phyloP scores from a whole-genome alignment of 1,140 invertebrate species.

The Nasonia longicornis region DNA sequence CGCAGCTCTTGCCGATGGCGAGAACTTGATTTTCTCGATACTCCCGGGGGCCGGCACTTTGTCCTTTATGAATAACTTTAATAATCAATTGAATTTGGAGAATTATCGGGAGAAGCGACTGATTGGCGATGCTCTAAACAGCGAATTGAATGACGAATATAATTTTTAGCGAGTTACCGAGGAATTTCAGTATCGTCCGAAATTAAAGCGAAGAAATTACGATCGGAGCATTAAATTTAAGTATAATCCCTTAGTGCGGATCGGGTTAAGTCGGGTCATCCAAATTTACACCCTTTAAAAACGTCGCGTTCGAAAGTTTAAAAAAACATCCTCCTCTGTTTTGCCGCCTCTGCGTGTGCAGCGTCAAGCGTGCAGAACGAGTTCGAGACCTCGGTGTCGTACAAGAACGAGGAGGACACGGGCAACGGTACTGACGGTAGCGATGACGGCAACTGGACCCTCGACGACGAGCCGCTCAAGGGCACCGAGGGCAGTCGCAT shows the following conservation, averaged over 20 bases:
- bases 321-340: constrained; percentile 1
- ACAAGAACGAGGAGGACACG: constrained; percentile 65
- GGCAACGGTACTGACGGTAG: constrained; percentile 61
- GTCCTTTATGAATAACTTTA: background rate
- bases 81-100: too few species aligned
- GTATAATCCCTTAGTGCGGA: too few species aligned
- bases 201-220: too few species aligned
- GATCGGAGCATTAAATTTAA: too few species aligned
- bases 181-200: too few species aligned
- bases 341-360: constrained; percentile 40
- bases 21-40: background rate
- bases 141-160: background rate
- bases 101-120: background rate
- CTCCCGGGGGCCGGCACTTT: too few species aligned
- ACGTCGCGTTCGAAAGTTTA: background rate
- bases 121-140: too few species aligned
- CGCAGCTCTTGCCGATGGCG: background rate
- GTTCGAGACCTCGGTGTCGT: constrained; percentile 66
- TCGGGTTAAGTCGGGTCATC: too few species aligned
- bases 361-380: constrained; percentile 68
- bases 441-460: constrained; percentile 66
- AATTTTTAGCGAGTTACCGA: too few species aligned
- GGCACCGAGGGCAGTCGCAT: constrained; percentile 66
- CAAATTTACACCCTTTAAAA: background rate
- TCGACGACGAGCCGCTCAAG: constrained; percentile 65